Percentiles rank a stretch among this genome's conserved stretches.
Evolutionary conservation across 30 jellyfish, hydroid and myxozoan species (phyloP).

Genomic region (Hydra vulgaris): DNA sequence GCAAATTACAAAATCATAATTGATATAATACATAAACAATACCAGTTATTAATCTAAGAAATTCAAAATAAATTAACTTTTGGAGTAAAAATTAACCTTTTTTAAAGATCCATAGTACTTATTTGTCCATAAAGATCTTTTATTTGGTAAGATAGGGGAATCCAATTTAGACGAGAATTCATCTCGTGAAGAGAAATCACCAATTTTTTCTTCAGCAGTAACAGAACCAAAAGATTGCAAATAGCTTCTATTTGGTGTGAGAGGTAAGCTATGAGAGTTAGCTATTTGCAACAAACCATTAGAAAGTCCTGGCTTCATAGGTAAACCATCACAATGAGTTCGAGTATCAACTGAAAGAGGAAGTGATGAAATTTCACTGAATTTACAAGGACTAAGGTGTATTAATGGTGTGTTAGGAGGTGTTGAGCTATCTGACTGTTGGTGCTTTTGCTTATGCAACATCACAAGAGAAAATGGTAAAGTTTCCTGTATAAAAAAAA

Average conservation of each 20-base stretch:
- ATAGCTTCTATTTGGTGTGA: background rate
- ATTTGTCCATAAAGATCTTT: background rate
- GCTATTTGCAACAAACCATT: conserved; percentile 36
- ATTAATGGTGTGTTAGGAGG: conserved; percentile 23
- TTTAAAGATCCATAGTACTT: conserved; percentile 17
- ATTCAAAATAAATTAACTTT: too few relatives aligned
- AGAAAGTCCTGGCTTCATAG: conserved; percentile 9
- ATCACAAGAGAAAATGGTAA: conserved; percentile 13
- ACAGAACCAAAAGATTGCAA: conserved; percentile 2
- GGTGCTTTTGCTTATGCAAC: conserved; percentile 8
- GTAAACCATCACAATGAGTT: conserved; percentile 2
- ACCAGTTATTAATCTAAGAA: too few relatives aligned
- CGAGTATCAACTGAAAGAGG: conserved; percentile 18
- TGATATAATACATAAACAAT: too few relatives aligned
- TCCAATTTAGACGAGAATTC: background rate
- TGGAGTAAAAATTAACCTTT: too few relatives aligned
- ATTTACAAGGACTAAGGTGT: conserved; percentile 1
- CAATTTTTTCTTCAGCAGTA: conserved; percentile 27
- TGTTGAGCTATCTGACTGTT: conserved; percentile 7
- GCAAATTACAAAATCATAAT: background rate
- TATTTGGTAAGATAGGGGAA: background rate
- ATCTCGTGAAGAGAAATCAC: conserved; percentile 1
- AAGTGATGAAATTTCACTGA: conserved; percentile 2
- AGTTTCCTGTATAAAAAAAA: conserved; percentile 16
- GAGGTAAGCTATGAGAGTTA: conserved; percentile 5